These are phyloP conservation scores for Entelurus aequoreus DNA, from an alignment of 2,113 vertebrate species.

Conservation along the genomic window DNA sequence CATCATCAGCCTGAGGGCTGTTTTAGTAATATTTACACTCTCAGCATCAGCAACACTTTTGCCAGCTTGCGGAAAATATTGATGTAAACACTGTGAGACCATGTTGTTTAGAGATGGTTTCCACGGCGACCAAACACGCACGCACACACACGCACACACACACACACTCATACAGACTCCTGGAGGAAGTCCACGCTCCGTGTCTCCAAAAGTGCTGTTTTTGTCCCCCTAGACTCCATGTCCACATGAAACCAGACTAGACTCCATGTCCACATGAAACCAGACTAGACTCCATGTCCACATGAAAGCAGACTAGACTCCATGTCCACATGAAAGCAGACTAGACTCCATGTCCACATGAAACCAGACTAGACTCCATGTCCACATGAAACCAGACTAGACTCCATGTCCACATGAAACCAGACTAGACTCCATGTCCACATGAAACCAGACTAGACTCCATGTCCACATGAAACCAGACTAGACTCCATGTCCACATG, in stretches of 20 bases:
- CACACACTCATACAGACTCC: slow-evolving; percentile 36
- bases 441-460: slow-evolving; percentile 15
- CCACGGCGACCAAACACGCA: slow-evolving; percentile 7
- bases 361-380: slow-evolving; percentile 44
- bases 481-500: slow-evolving; percentile 13
- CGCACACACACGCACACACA: slow-evolving; percentile 3
- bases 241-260: slow-evolving; percentile 56
- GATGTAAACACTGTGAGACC: slow-evolving; percentile 54
- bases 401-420: slow-evolving; percentile 53
- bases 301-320: slow-evolving; percentile 52
- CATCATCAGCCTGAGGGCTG: slow-evolving; percentile 25
- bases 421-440: slow-evolving; percentile 29
- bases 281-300: slow-evolving; percentile 43
- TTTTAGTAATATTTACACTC: slow-evolving; percentile 4
- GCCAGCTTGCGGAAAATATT: slow-evolving; percentile 46
- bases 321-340: no score
- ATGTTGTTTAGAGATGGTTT: slow-evolving; percentile 48
- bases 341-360: slow-evolving; percentile 42
- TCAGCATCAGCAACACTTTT: slow-evolving; percentile 51
- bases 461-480: slow-evolving; percentile 55
- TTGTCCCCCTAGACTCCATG: slow-evolving; percentile 15
- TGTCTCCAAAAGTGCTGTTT: slow-evolving; percentile 12
- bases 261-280: slow-evolving; percentile 25
- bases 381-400: no score
- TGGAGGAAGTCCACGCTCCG: slow-evolving; percentile 18